These are phyloP conservation scores for Orthonychiurus folsomi DNA, from an alignment of 2,888 invertebrate species.

Conservation along the genomic window DNA sequence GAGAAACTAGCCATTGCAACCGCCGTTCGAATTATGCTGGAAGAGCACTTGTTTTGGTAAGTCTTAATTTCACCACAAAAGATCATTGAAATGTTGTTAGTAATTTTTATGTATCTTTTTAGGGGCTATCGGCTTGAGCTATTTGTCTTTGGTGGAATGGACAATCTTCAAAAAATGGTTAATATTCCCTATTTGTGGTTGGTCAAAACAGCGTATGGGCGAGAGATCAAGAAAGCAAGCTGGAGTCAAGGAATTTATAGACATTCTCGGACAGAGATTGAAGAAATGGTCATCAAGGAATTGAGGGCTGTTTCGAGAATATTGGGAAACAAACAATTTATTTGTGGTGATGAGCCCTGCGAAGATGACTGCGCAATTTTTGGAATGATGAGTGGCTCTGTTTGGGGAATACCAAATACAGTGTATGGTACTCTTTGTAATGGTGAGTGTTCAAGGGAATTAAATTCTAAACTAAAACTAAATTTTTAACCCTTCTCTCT, in stretches of 20 bases:
- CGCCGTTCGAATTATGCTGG: constrained; percentile 43
- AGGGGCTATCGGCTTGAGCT: background rate
- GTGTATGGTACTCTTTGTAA: background rate
- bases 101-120: too few relatives aligned
- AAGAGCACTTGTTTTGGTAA: constrained; percentile 46
- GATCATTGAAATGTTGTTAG: too few relatives aligned
- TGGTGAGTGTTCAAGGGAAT: background rate
- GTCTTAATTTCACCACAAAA: too few relatives aligned
- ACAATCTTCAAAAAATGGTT: constrained; percentile 1
- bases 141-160: constrained; percentile 2
- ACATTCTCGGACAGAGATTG: constrained; percentile 29
- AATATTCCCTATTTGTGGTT: constrained; percentile 5
- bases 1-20: constrained; percentile 42
- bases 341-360: constrained; percentile 34
- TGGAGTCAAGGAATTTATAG: constrained; percentile 31
- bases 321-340: constrained; percentile 29
- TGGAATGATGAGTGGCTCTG: constrained; percentile 43
- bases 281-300: constrained; percentile 23
- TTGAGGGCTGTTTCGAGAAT: constrained; percentile 28
- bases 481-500: background rate
- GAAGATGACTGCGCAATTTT: constrained; percentile 44
- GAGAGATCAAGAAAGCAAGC: background rate
- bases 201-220: background rate
- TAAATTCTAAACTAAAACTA: background rate
- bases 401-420: constrained; percentile 40